Percentiles rank a stretch among this genome's conserved stretches.
Evolutionary conservation across 2,113 vertebrate species (phyloP).

Genomic region (Hemiscyllium ocellatum): DNA sequence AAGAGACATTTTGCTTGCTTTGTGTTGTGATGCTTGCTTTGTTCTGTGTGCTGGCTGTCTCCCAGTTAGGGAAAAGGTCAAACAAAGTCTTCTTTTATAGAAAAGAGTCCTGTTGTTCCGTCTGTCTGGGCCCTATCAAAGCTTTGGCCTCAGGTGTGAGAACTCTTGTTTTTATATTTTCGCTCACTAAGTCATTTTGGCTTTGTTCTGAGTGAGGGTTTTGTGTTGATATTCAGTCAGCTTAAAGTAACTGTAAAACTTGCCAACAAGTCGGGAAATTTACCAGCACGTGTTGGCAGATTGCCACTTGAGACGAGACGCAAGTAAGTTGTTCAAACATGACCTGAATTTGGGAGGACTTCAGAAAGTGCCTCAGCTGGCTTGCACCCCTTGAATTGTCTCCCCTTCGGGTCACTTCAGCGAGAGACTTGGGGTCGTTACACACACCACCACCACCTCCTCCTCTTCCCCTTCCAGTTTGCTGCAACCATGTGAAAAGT

Average conservation of each 20-base stretch:
- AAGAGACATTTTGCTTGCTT: not conserved
- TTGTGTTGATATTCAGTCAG: not conserved
- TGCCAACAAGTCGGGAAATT: not conserved
- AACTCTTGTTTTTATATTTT: constrained; percentile 14
- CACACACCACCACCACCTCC: not conserved
- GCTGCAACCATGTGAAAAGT: not conserved
- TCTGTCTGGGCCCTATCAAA: constrained; percentile 10
- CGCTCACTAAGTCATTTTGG: not conserved
- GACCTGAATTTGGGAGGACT: not conserved
- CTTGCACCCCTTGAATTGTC: not conserved
- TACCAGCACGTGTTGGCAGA: not conserved
- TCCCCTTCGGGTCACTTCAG: not conserved
- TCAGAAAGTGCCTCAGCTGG: not conserved
- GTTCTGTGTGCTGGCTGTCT: not conserved
- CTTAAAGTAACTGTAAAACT: not conserved
- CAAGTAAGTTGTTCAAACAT: not conserved
- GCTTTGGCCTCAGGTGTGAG: not conserved
- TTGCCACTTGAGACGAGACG: too few relatives aligned
- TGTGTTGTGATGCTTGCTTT: constrained; percentile 8
- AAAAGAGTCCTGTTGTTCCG: constrained; percentile 7
- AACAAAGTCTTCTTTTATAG: not conserved
- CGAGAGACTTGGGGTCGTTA: not conserved
- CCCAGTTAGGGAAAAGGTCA: constrained; percentile 23
- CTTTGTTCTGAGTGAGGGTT: not conserved
- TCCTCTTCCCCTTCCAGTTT: not conserved